A percentile compares a stretch with the other conserved stretches of the same genome.
These are phyloP conservation scores for Athripsodes cinereus DNA, from an alignment of 2,888 invertebrate genomes.

Conservation along the genomic window DNA sequence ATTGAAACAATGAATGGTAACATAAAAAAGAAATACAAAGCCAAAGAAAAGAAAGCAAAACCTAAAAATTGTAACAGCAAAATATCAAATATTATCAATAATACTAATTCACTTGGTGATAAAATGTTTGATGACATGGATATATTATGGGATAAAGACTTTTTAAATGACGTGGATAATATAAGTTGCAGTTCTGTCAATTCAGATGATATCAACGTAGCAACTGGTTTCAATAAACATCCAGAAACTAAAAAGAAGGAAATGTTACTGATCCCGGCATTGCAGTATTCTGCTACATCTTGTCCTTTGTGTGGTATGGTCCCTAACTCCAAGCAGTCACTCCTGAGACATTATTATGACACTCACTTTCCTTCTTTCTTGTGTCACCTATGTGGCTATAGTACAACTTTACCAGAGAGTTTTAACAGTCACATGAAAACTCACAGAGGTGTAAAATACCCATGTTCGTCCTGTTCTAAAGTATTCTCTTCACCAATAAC, in stretches of 20 bases:
- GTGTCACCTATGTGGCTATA: slow-evolving; percentile 12
- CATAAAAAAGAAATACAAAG: slow-evolving; percentile 1
- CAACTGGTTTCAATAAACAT: slow-evolving; percentile 4
- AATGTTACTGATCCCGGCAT: slow-evolving; percentile 10
- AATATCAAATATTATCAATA: not conserved
- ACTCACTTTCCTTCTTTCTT: slow-evolving; percentile 13
- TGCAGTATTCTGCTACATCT: slow-evolving; percentile 2
- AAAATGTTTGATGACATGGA: not conserved
- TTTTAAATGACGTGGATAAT: not conserved
- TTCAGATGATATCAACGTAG: slow-evolving; percentile 7
- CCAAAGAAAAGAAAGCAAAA: slow-evolving; percentile 1
- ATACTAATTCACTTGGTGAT: not conserved
- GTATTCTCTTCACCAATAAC: slow-evolving; percentile 7
- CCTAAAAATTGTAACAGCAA: not conserved
- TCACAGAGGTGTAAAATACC: slow-evolving; percentile 8
- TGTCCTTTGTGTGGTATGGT: slow-evolving; percentile 15
- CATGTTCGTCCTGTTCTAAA: slow-evolving; percentile 9
- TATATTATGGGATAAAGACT: slow-evolving; percentile 1
- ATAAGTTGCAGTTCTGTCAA: slow-evolving; percentile 5
- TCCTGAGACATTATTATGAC: slow-evolving; percentile 13
- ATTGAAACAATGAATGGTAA: not conserved
- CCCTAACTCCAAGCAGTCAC: slow-evolving; percentile 8
- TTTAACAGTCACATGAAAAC: slow-evolving; percentile 10
- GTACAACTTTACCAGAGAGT: slow-evolving; percentile 7
- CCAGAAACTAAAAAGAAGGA: not conserved